Base-by-base conservation (phyloP, 2,888 invertebrate species). In the Thumatha senex region DNA sequence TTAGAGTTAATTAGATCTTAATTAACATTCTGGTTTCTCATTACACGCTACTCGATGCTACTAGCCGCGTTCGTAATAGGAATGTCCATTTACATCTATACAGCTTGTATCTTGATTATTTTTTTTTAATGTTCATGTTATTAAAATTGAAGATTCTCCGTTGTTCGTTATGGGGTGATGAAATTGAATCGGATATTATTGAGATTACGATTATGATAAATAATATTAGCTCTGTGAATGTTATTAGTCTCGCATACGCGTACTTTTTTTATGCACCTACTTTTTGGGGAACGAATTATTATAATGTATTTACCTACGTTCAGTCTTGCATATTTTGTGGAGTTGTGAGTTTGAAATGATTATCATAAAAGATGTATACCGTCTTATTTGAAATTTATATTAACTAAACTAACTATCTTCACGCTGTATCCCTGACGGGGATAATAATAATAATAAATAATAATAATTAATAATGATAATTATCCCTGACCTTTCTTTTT, bases 1-100 rank as follows among this genome's bases (percentile, higher is more conserved):
- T 90, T 91, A 90, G 85, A 89, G 77, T 89, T 90, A 89, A 91
- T 91, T 91, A 89, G 88, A 88, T 89, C 89, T 89, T 90, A 90
- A 90, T 91, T 90, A 91, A 89, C 88, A 89, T 90, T 90, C 86
- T 84, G 86, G 84, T 89, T 89, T 91, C 90, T 90, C 87, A 91
- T 91, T 91, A 90, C 89, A 89, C 88, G 90, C 86, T 89, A 80
- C 85, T 86, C 87, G 70, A 75, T 75, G 87, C 89, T 88, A 88
- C 89, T 79, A 84, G 78, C 83, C 74, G 80, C 72, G 76, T 55
- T 64, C 63, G 74, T 89, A 84, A 89, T 89, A 86, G 82, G 84
- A 89, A 87, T 89, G 84, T 87, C 78, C 78, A 84, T 85, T 86
- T 80, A 82, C 80, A 81, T 81, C 78, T 72, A 72, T 67, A 75